These are phyloP conservation scores for Zoanthus solanderi DNA, from an alignment of 92 coral and sea anemone species.

Conservation along the genomic window DNA sequence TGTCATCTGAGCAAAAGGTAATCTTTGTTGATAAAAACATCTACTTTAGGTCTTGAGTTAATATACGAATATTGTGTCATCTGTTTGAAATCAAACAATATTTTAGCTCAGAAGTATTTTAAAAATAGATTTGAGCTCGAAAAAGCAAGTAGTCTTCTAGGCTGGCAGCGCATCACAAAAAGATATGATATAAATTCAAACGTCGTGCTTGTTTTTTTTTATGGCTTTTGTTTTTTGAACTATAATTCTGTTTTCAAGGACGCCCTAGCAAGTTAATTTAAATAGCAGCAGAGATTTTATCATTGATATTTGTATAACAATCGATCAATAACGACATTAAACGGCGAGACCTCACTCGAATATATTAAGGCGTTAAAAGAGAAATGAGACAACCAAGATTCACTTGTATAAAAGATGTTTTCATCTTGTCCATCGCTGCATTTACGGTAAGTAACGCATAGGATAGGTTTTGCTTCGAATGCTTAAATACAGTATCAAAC, in stretches of 20 bases:
- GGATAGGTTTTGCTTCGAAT: background rate
- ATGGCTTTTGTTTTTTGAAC: background rate
- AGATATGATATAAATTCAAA: background rate
- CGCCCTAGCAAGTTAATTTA: background rate
- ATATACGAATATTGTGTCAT: background rate
- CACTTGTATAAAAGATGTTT: slow-evolving; percentile 21
- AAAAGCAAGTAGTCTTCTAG: background rate
- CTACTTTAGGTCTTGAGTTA: too few relatives aligned
- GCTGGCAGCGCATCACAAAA: background rate
- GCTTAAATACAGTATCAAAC: background rate
- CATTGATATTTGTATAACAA: background rate
- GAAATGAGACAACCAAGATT: slow-evolving; percentile 7
- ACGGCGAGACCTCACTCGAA: background rate
- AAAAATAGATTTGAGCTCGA: background rate
- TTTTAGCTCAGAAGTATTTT: background rate
- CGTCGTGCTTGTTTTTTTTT: background rate
- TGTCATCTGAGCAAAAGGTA: too few relatives aligned
- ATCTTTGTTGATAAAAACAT: too few relatives aligned
- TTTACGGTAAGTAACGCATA: slow-evolving; percentile 2
- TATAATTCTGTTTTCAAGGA: background rate
- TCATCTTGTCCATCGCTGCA: background rate
- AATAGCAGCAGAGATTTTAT: background rate
- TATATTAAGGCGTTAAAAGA: background rate
- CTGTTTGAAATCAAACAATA: background rate
- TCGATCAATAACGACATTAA: background rate